Evolutionary conservation across 1,140 invertebrate genomes (phyloP).

Genomic region (Rhizoglyphus robini): DNA sequence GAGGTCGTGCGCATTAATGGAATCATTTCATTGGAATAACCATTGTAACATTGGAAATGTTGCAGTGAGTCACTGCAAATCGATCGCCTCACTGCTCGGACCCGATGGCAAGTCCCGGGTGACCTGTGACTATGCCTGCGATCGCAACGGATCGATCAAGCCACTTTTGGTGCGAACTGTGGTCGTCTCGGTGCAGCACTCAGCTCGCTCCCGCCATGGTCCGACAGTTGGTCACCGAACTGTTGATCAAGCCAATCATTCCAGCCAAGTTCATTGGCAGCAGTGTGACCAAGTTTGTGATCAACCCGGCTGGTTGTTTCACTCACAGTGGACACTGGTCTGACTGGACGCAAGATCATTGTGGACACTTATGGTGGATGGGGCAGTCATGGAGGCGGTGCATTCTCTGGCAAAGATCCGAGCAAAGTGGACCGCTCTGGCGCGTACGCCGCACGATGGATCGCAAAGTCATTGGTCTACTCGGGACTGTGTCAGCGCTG

Average conservation of each 20-base stretch:
- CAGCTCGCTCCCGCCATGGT: slow-evolving; percentile 78
- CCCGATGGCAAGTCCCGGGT: slow-evolving; percentile 47
- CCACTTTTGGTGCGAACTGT: slow-evolving; percentile 89
- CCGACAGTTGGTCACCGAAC: slow-evolving; percentile 68
- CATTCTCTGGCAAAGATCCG: slow-evolving; percentile 90
- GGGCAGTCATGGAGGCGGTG: slow-evolving; percentile 93
- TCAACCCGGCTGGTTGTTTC: slow-evolving; percentile 93
- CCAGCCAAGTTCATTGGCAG: slow-evolving; percentile 82
- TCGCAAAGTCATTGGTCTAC: slow-evolving; percentile 83
- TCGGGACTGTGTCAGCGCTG: slow-evolving; percentile 74
- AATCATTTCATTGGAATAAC: no score
- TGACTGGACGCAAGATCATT: slow-evolving; percentile 93
- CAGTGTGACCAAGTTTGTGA: slow-evolving; percentile 79
- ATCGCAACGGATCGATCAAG: slow-evolving; percentile 60
- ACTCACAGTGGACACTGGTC: slow-evolving; percentile 89
- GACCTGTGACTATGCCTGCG: slow-evolving; percentile 32
- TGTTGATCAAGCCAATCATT: slow-evolving; percentile 85
- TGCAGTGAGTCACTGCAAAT: no score
- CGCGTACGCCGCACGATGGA: slow-evolving; percentile 91
- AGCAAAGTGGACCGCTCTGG: slow-evolving; percentile 93
- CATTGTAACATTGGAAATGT: no score
- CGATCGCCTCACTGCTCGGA: no score
- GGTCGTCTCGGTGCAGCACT: slow-evolving; percentile 91
- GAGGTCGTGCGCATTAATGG: no score
- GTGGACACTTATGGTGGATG: slow-evolving; percentile 96